Evolutionary conservation across 2,113 vertebrate species (phyloP).

Genomic region (Tauraco erythrolophus): DNA sequence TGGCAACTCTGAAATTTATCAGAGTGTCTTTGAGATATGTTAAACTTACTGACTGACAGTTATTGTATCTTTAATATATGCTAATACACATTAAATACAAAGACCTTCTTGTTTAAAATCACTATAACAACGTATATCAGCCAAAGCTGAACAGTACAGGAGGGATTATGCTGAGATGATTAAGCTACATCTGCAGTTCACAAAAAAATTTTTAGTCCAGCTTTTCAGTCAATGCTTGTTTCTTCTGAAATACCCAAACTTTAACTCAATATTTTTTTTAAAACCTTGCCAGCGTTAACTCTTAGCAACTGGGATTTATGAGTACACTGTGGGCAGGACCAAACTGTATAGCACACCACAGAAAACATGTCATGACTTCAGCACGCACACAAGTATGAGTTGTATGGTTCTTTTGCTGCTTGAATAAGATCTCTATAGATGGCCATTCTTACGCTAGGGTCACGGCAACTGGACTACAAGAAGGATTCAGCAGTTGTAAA

Average conservation of each 20-base stretch:
- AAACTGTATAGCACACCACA: not conserved
- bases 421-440: not conserved
- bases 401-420: not conserved
- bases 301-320: not conserved
- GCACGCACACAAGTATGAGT: not conserved
- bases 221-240: not conserved
- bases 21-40: not conserved
- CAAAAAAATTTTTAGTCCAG: not conserved
- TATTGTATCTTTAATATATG: not conserved
- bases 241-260: not conserved
- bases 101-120: not conserved
- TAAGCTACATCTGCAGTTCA: not conserved
- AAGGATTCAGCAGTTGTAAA: not conserved
- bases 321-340: not conserved
- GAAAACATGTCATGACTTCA: not conserved
- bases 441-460: rapidly evolving
- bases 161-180: not conserved
- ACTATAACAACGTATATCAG: not conserved
- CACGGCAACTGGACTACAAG: not conserved
- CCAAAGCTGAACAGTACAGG: not conserved
- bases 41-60: not conserved
- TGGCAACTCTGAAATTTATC: not conserved
- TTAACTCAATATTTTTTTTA: not conserved
- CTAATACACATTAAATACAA: not conserved
- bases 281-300: not conserved